Conservation (phyloP, 1,140 invertebrate species). For the Himalopsyche phryganea region DNA sequence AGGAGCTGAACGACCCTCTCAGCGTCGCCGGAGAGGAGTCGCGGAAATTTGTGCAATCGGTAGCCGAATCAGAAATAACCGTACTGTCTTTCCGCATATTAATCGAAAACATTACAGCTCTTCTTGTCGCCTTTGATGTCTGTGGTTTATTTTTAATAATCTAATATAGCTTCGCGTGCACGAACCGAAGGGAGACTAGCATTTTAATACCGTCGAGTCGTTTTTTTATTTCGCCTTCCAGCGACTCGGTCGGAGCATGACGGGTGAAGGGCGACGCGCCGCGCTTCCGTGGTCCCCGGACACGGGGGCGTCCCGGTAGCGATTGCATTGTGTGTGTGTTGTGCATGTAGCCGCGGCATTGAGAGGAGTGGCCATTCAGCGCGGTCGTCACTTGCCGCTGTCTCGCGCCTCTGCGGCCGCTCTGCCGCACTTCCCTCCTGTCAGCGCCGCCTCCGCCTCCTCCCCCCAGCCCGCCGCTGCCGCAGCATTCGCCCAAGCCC, state of each 20-base stretch:
- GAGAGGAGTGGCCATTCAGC: slow-evolving; percentile 65
- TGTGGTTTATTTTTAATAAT: slow-evolving; percentile 34
- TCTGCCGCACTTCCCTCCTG: slow-evolving; percentile 56
- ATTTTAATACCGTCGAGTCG: slow-evolving; percentile 28
- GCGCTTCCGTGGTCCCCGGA: slow-evolving; percentile 27
- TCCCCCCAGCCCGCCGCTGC: slow-evolving; percentile 58
- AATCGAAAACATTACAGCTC: slow-evolving; percentile 4
- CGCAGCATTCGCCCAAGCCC: slow-evolving; percentile 51
- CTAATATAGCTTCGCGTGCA: slow-evolving; percentile 35
- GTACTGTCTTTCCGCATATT: neutral
- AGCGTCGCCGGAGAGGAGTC: too few relatives aligned
- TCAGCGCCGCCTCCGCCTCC: slow-evolving; percentile 54
- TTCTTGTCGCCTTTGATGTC: slow-evolving; percentile 30
- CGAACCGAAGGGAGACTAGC: slow-evolving; percentile 35
- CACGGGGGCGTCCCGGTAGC: slow-evolving; percentile 41
- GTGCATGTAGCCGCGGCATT: slow-evolving; percentile 61
- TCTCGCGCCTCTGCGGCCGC: slow-evolving; percentile 51
- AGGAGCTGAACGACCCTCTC: neutral
- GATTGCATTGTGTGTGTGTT: slow-evolving; percentile 42
- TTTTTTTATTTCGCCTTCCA: slow-evolving; percentile 29
- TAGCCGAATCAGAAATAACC: neutral
- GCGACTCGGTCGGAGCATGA: slow-evolving; percentile 25
- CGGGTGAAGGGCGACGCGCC: slow-evolving; percentile 34
- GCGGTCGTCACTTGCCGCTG: slow-evolving; percentile 57
- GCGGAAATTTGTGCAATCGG: too few relatives aligned